These are phyloP conservation scores for Mus spretus DNA, from an alignment of 2,797 vertebrate species.

Conservation along the genomic window DNA sequence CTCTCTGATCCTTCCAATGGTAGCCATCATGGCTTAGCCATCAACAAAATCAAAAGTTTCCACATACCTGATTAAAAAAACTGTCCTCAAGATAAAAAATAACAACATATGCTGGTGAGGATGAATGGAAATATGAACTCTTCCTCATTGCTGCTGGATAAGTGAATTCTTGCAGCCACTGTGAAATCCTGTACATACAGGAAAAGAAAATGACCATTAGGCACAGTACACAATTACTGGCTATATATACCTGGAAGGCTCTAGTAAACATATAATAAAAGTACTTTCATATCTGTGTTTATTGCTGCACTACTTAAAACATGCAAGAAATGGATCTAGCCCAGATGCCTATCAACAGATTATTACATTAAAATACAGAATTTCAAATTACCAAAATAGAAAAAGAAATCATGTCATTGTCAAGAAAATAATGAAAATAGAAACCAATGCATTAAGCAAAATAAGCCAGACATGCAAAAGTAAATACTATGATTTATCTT, in stretches of 20 bases:
- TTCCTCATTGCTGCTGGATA: neutral
- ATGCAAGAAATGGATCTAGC: neutral
- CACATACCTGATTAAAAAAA: neutral
- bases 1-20: neutral
- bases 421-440: neutral
- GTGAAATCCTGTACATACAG: neutral
- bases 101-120: neutral
- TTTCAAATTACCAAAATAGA: too few species aligned
- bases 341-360: neutral
- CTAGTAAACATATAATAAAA: neutral
- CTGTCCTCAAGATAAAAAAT: too few species aligned
- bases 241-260: too few species aligned
- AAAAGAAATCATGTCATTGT: too few species aligned
- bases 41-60: neutral
- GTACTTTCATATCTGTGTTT: neutral
- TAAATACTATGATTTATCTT: neutral
- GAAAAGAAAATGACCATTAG: neutral
- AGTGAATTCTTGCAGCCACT: too few species aligned
- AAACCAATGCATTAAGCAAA: neutral
- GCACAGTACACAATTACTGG: neutral
- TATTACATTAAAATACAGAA: neutral
- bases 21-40: neutral
- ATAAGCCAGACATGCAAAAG: neutral
- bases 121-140: too few species aligned
- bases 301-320: neutral